phyloP scores from a whole-genome alignment of 1,140 invertebrate species.

The Ectropis grisescens region DNA sequence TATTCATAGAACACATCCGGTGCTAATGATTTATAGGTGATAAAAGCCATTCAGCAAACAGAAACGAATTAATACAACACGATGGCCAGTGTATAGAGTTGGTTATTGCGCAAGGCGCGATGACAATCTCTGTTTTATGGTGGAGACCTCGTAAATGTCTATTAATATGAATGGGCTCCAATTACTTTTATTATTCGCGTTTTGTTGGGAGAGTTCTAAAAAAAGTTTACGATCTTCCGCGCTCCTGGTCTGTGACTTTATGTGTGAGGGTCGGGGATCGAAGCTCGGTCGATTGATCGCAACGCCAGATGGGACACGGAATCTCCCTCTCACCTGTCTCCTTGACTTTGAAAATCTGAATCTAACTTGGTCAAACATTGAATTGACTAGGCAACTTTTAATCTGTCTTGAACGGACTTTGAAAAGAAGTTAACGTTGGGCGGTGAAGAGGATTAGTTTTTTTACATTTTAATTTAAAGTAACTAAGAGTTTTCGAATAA shows the following conservation, averaged over 20 bases:
- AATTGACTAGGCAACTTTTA: no score
- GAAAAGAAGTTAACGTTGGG: no score
- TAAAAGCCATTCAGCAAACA: constrained; percentile 39
- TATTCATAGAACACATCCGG: constrained; percentile 16
- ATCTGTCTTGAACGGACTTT: no score
- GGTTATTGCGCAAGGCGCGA: constrained; percentile 44
- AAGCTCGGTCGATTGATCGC: constrained; percentile 31
- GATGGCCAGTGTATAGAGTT: constrained; percentile 30
- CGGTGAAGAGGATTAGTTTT: no score
- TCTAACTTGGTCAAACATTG: no score
- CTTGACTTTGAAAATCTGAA: constrained; percentile 6
- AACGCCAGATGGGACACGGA: constrained; percentile 39
- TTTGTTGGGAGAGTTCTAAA: constrained; percentile 57
- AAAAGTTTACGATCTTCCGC: constrained; percentile 59
- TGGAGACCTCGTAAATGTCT: constrained; percentile 62
- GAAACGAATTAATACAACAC: constrained; percentile 52
- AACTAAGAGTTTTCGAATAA: no score
- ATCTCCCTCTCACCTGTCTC: constrained; percentile 15
- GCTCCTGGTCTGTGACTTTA: constrained; percentile 48
- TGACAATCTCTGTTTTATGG: constrained; percentile 68
- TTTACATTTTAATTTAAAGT: no score
- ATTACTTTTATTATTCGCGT: constrained; percentile 68
- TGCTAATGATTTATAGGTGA: constrained; percentile 27
- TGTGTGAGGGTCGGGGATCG: constrained; percentile 26
- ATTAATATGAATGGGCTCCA: constrained; percentile 69